Base-by-base conservation (phyloP, 2,113 vertebrate genomes). In the Erpornis zantholeuca region DNA sequence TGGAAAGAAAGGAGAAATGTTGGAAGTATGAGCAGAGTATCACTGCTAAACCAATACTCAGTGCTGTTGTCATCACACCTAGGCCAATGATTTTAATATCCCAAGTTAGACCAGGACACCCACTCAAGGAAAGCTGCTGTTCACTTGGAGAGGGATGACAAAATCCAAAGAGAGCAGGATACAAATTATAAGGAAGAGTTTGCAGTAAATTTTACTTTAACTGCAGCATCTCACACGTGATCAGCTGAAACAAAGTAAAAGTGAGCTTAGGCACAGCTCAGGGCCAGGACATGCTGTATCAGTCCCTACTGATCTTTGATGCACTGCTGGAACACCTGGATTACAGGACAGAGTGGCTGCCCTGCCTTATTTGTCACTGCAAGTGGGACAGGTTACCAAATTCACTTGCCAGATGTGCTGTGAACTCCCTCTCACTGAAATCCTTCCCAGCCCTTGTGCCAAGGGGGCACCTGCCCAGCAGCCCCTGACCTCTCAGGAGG, bases 61-160 rank as follows among this genome's bases (percentile, higher is more conserved):
- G 91, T 96, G 78, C 66, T 94, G 82, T 63, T 20, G 10, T 76
- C 91, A 94, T 44, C 69, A 40, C 49, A 84, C 38, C 75, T 86
- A 57, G 96, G 86, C 73, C 82, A 91, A 94, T 96, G 97, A 96
- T 90, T 95, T 95, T 82, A 86, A 95, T 96, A 87, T 81, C 61
- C 33, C 65, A 88, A 86, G 85, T 88, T 52, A 96, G 65, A 87
- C 71, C 75, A 90, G 45, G 72, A 92, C 76, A 96, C 53, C 25
- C 88, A 71, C 77, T 82, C 61, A 61, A 59, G 90, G 59, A 91
- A 96, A 97, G 73, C 66, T 91, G 76, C 69, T 40, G 54, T 45
- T 94, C 87, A 80, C 52, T 78, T 73, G 70, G 87, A 86, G 20
- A 70, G 40, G 31, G 12, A 52, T 18, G 73, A 69, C 4, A 19